phyloP scores from a whole-genome alignment of 2,797 vertebrate genomes.

The Gorsachius magnificus region DNA sequence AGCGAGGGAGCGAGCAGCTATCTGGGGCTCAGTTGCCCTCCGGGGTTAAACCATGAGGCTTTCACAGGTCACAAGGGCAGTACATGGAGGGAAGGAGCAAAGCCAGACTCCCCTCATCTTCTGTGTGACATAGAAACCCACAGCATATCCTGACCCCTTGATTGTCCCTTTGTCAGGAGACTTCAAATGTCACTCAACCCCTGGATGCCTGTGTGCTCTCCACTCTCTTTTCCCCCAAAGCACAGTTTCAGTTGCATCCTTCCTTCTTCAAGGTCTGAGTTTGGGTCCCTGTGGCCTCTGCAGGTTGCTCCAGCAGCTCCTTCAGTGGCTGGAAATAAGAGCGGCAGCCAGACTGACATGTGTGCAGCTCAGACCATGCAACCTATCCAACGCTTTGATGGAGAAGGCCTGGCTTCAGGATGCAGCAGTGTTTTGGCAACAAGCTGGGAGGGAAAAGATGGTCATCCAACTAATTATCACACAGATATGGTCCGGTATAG shows the following conservation, averaged over 20 bases:
- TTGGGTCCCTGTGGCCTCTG: background rate
- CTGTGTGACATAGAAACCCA: background rate
- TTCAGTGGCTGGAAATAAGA: background rate
- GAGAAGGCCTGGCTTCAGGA: background rate
- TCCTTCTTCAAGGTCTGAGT: background rate
- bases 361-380: background rate
- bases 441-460: background rate
- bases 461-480: background rate
- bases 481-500: background rate
- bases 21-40: too few species aligned
- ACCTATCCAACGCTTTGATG: background rate
- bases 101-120: background rate
- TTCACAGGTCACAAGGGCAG: background rate
- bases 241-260: background rate
- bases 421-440: background rate
- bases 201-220: background rate
- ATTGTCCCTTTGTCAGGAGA: background rate
- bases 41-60: too few species aligned
- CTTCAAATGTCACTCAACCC: background rate
- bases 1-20: too few species aligned
- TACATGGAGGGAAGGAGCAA: accelerated
- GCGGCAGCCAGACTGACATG: background rate
- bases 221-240: background rate
- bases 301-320: background rate
- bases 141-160: background rate